Conservation (phyloP, 2,113 vertebrate species). For the Epinephelus fuscoguttatus region DNA sequence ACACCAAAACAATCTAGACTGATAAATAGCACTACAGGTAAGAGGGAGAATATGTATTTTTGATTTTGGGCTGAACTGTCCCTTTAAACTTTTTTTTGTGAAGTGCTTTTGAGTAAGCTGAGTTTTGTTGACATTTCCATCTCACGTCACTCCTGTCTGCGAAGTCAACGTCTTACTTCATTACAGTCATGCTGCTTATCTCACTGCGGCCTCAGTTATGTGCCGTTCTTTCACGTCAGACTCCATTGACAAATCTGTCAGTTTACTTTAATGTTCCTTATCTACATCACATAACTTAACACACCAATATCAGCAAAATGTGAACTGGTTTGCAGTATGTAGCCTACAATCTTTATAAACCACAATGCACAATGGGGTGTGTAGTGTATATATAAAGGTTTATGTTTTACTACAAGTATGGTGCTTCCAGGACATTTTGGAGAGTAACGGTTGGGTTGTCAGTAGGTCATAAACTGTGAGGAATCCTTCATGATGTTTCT, state of each 20-base stretch:
- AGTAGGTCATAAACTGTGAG: neutral
- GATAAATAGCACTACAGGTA: too few relatives aligned
- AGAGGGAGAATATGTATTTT: too few relatives aligned
- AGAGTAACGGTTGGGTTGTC: neutral
- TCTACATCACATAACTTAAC: constrained; percentile 18
- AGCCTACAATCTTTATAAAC: neutral
- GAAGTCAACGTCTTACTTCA: constrained; percentile 52
- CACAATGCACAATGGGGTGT: neutral
- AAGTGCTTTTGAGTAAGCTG: neutral
- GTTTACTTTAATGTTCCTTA: constrained; percentile 29
- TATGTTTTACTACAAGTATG: constrained; percentile 20
- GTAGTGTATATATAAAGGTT: constrained; percentile 6
- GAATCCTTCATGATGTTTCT: neutral
- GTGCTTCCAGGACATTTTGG: neutral
- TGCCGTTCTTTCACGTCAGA: constrained; percentile 42
- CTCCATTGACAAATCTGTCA: constrained; percentile 53
- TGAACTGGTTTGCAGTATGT: constrained; percentile 2
- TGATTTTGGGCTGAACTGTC: too few relatives aligned
- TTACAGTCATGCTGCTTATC: constrained; percentile 51
- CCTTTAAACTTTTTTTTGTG: neutral
- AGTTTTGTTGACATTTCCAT: constrained; percentile 27
- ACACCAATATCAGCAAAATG: constrained; percentile 19
- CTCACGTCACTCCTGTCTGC: neutral
- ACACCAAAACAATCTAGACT: too few relatives aligned
- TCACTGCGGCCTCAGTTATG: constrained; percentile 9